phyloP scores from a whole-genome alignment of 2,113 vertebrate species.

The Peucedramus taeniatus region DNA sequence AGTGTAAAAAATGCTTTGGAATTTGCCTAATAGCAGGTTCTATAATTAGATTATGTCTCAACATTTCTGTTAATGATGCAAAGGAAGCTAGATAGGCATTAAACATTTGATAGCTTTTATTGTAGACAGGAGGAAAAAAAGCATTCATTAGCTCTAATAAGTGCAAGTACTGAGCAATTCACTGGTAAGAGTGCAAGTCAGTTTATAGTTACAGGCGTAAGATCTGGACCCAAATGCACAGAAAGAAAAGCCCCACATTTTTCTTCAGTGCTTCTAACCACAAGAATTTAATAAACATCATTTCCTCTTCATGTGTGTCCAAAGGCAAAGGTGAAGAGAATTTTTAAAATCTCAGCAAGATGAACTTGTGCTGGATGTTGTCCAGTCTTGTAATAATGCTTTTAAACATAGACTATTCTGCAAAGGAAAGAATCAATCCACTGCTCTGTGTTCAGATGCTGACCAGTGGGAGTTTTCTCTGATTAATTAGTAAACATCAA shows the following conservation, averaged over 20 bases:
- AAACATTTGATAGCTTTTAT: background rate
- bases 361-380: background rate
- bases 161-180: background rate
- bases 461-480: background rate
- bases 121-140: background rate
- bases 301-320: conserved; percentile 19
- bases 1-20: background rate
- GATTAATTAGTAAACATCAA: background rate
- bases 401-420: background rate
- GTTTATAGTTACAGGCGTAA: background rate
- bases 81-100: background rate
- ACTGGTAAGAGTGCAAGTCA: background rate
- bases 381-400: background rate
- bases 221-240: background rate
- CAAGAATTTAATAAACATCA: background rate
- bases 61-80: conserved; percentile 3
- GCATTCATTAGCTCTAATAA: background rate
- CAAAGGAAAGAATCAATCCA: background rate
- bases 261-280: background rate
- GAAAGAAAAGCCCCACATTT: background rate
- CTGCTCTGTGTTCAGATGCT: background rate
- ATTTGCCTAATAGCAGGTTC: background rate
- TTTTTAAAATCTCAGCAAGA: background rate
- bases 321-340: conserved; percentile 25
- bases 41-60: background rate